These are phyloP conservation scores for Phyto melanocephala DNA, from an alignment of 2,888 invertebrate genomes.

Conservation along the genomic window DNA sequence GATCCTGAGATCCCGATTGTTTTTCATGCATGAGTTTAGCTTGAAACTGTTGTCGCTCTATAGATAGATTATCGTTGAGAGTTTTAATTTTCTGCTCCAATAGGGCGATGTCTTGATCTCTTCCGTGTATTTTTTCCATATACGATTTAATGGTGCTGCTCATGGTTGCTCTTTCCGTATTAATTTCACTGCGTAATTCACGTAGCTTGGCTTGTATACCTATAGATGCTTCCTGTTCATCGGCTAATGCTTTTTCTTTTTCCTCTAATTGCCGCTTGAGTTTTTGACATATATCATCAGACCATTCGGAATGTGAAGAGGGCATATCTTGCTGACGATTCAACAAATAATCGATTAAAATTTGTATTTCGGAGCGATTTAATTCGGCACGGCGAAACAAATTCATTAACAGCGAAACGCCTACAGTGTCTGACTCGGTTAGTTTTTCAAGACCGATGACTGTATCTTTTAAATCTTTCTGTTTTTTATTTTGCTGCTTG, in stretches of 20 bases:
- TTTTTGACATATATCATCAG: slow-evolving; percentile 92
- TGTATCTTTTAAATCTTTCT: slow-evolving; percentile 72
- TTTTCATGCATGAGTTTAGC: slow-evolving; percentile 75
- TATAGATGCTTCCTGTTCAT: slow-evolving; percentile 87
- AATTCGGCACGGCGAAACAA: slow-evolving; percentile 89
- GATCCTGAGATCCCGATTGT: slow-evolving; percentile 75
- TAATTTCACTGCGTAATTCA: slow-evolving; percentile 83
- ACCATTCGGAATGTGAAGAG: slow-evolving; percentile 90
- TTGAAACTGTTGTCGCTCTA: slow-evolving; percentile 77
- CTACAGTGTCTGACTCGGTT: slow-evolving; percentile 85
- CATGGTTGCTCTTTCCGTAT: slow-evolving; percentile 76
- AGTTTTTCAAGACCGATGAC: slow-evolving; percentile 79
- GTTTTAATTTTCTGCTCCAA: slow-evolving; percentile 75
- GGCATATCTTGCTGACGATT: slow-evolving; percentile 92
- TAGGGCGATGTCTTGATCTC: slow-evolving; percentile 74
- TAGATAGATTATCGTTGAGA: slow-evolving; percentile 74
- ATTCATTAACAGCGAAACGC: slow-evolving; percentile 85
- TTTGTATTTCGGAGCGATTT: slow-evolving; percentile 92
- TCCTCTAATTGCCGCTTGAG: slow-evolving; percentile 93
- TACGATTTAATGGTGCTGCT: slow-evolving; percentile 74
- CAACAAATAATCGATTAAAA: slow-evolving; percentile 91
- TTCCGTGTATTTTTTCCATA: slow-evolving; percentile 74
- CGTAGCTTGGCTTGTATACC: slow-evolving; percentile 88
- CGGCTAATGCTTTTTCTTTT: slow-evolving; percentile 87
- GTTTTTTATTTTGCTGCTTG: slow-evolving; percentile 82